Evolutionary conservation across 2,113 vertebrate genomes (phyloP), one percentile per base, ranked within the genome.

Genomic region (Pomatorhinus ruficollis): DNA sequence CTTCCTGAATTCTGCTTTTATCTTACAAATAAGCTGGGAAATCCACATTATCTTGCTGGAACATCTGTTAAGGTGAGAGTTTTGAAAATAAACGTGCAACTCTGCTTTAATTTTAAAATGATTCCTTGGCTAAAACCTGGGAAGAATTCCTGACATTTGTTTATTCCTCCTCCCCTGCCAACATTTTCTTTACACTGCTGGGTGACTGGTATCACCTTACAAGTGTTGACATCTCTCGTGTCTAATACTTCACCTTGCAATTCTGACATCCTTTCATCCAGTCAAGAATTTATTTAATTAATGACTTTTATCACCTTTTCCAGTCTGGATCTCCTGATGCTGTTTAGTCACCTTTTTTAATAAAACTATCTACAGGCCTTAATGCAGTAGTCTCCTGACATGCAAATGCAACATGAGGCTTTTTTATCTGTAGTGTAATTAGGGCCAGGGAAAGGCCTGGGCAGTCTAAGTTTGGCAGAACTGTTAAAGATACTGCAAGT

Each of bases 21-120:
- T 19, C 28, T 39, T 28, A 39, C 24, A 39, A 9, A 17, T 27
- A 61, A 61, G 35, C 24, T 39, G n/a, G n/a, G n/a, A 61, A 27
- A 61, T 28, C 35, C 98, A 27, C 98, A 99, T 89, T 99, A 99
- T 96, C 98, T 99, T 75, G 98, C 99, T 23, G 98, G 99, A 96
- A 99, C 98, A 6, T 98, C 99, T 16, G 98, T 99, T 85, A 99
- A 99, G 98, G 98, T 98, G 54, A 94, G 96, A 83, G 84, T 53
- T 83, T 72, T 75, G 39, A 77, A 69, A 82, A 39, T 11, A 10
- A 87, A 65, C 20, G 4, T 50, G 23, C 4, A 20, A 68, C 4
- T 70, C 31, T 44, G 11, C 40, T 83, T 83, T 50, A 49, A 44
- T 76, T 93, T 79, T 31, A 49, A 72, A 78, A 54, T 11, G 1